Base-by-base conservation (phyloP, 1,140 invertebrate species). In the Sinella curviseta region DNA sequence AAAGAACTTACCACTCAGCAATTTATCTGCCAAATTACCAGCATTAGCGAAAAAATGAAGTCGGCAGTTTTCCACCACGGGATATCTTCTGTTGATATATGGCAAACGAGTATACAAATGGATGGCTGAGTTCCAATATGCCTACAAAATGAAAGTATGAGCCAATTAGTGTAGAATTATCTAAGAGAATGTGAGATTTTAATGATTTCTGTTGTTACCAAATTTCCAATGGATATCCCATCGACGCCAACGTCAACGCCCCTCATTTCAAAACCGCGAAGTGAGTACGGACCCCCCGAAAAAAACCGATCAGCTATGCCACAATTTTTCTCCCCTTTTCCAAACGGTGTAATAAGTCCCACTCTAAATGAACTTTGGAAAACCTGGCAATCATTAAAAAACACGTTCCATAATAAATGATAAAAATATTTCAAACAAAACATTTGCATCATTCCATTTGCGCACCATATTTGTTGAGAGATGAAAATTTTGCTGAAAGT, bases 51-150 rank as follows among this genome's bases (percentile, higher is more conserved):
- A 75, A n/a, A 36, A 20, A 48, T 75, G 74, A 39, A 75, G 36
- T 3, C 74, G 74, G 17, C 17, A 30, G 20, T 48, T 75, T 8
- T 75, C 74, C 1, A 54, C 28, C n/a, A 75, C 4, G 3, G 74
- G 39, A 75, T 39, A 75, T 48, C 31, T 75, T 48, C 36, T 12
- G 26, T 75, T 75, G 17, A 75, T 16, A 30, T 8, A 75, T 17
- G 74, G 74, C n/a, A 75, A 35, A 4, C 2, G 74, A 28, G 74
- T 24, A 75, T 75, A 75, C 2, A 75, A 24, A 75, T 75, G 74
- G 31, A 26, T 26, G 3, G 74, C 74, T 8, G 34, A 4, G 1
- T 31, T 3, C 74, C 74, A 75, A 48, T 48, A 24, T 48, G 1
- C 74, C 74, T 75, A 24, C 20, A 74, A 20, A 24, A 60, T 4